Evolutionary conservation across 2,888 invertebrate genomes (phyloP).

Genomic region (Uropetala carovei): DNA sequence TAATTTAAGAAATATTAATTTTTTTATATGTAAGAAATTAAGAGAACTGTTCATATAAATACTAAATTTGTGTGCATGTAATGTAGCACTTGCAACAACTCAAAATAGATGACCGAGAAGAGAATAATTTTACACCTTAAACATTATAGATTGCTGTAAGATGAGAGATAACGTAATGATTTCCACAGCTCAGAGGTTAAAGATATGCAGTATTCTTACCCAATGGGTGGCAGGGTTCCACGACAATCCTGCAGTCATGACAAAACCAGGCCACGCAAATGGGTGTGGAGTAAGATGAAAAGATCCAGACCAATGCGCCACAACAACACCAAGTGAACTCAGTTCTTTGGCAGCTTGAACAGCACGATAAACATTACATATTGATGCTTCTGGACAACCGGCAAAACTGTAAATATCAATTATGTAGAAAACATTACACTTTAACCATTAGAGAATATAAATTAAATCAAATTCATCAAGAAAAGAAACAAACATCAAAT

Average conservation of each 20-base stretch:
- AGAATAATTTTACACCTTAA: too few relatives aligned
- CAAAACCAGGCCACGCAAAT: slow-evolving; percentile 79
- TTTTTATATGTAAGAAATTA: too few relatives aligned
- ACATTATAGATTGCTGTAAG: too few relatives aligned
- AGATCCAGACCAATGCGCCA: slow-evolving; percentile 80
- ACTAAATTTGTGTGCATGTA: too few relatives aligned
- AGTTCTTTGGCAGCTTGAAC: slow-evolving; percentile 76
- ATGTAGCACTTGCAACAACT: too few relatives aligned
- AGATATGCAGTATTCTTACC: slow-evolving; percentile 11
- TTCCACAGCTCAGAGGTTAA: neutral
- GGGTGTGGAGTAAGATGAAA: slow-evolving; percentile 79
- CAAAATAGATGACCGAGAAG: too few relatives aligned
- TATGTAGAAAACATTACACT: neutral
- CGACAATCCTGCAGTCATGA: slow-evolving; percentile 78
- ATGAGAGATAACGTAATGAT: too few relatives aligned
- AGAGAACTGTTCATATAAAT: too few relatives aligned
- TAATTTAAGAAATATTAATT: too few relatives aligned
- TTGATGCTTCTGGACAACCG: slow-evolving; percentile 80
- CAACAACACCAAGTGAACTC: slow-evolving; percentile 76
- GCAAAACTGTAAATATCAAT: slow-evolving; percentile 74
- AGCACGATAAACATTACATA: slow-evolving; percentile 78
- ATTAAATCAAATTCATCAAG: slow-evolving; percentile 7
- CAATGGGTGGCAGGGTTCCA: slow-evolving; percentile 77
- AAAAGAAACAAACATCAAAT: neutral
- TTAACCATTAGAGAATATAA: neutral